Evolutionary conservation across 2,888 invertebrate genomes (phyloP), one percentile per base, ranked within the genome.

Genomic region (Tetropium fuscum): DNA sequence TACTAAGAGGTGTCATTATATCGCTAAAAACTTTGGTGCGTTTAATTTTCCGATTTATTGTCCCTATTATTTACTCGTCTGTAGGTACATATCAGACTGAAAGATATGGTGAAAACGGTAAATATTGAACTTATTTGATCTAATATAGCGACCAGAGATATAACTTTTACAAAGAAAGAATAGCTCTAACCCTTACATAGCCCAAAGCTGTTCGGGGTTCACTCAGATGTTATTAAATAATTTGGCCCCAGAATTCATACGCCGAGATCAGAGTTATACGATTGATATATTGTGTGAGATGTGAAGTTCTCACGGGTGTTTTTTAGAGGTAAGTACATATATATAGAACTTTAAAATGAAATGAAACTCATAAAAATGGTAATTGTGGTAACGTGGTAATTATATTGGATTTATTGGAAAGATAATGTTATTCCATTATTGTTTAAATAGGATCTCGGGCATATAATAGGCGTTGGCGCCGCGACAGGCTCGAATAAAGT

Each of bases 141-240:
- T 22, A 48, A 48, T 36, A 48, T 20, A 18, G 36, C 8, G 16
- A 11, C 22, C 22, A 10, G 15, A 19, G 2, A 22, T 15, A 36
- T 15, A 48, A 22, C 32, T 20, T 36, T 8, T 7, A 7, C 10
- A n/a, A 15, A 22, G n/a, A 19, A 34, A 34, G 36, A 11, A 20
- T 22, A 36, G 48, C 15, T 48, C 19, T 22, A 22, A 22, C 36
- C 48, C 48, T 36, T 22, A 25, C 34, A 22, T 48, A 19, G 13
- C 48, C 13, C 3, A 22, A 8, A 22, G 48, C 11, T 48, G 22
- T 22, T 34, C 34, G 34, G 7, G 34, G 34, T 34, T 27, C 11
- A 34, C 11, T 34, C 15, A 34, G 15, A 13, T 15, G 7, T 13
- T 13, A 27, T 3, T 32, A 13, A 32, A 15, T 7, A 34, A 34